Evolutionary conservation across 2,888 invertebrate genomes (phyloP), one percentile per base, ranked within the genome.

Genomic region (Lapara coniferarum): DNA sequence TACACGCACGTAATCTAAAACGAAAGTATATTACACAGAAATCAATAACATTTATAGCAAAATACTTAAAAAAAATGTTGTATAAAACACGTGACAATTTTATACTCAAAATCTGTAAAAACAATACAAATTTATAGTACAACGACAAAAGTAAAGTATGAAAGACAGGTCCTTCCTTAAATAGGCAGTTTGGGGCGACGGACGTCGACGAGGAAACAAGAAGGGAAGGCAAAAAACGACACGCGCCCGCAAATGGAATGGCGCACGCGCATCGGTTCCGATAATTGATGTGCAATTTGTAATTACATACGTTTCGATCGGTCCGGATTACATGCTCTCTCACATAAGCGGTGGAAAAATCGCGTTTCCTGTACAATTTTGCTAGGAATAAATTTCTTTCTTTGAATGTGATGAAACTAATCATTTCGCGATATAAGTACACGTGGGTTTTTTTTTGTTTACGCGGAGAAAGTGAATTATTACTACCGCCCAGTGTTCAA

Each of bases 141-240:
- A 57, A 75, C 76, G 69, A 69, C 74, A 73, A 78, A 77, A 74
- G 77, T 78, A 81, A 79, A 80, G 83, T 71, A 75, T 82, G 82
- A 81, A 84, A 84, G 78, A 77, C 70, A 66, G 75, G 74, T 75
- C 77, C 79, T 82, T 81, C 86, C 85, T 76, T 83, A 82, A 79
- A 79, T 72, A 82, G 87, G 76, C 69, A 75, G 77, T 76, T 69
- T 72, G 77, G 74, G 71, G 77, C 75, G 69, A 77, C 77, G 75
- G 69, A 77, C 77, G 75, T 72, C 71, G 78, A 83, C 79, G 79
- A 82, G 88, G 86, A 83, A 85, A 77, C 78, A 71, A 57, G 71
- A 75, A 25, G 71, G 71, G 77, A 73, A 71, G 70, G 72, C 71
- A 74, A 71, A 76, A 78, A 79, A 77, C 16, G 16, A 81, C 74